Percentiles rank a stretch among this genome's conserved stretches.
phyloP scores from a whole-genome alignment of 2,113 vertebrate genomes.

The Gnathonemus echidnorhynchus region DNA sequence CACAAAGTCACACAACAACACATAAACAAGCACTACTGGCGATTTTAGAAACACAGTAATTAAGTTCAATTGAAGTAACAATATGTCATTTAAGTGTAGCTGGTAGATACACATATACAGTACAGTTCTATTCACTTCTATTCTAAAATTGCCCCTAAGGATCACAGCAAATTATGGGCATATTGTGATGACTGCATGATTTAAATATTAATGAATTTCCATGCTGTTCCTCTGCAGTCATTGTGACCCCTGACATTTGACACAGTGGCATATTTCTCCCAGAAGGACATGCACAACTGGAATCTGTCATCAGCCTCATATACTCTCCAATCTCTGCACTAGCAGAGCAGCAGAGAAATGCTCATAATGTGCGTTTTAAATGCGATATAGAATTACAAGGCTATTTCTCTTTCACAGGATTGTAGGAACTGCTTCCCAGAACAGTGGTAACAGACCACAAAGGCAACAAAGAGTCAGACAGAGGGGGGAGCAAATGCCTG shows the following conservation, averaged over 20 bases:
- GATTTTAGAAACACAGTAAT: not conserved
- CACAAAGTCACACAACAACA: not conserved
- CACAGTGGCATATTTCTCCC: not conserved
- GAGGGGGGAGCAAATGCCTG: not conserved
- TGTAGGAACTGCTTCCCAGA: not conserved
- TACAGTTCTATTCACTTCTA: not conserved
- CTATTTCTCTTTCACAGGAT: not conserved
- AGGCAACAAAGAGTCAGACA: not conserved
- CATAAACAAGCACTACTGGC: not conserved
- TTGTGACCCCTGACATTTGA: not conserved
- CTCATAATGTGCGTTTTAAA: not conserved
- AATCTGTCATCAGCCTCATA: not conserved
- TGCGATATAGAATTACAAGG: not conserved
- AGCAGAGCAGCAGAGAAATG: not conserved
- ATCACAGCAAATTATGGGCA: not conserved
- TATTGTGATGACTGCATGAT: not conserved
- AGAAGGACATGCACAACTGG: not conserved
- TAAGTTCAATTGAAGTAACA: not conserved
- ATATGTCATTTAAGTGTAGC: not conserved
- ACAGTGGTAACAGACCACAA: not conserved
- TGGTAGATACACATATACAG: not conserved
- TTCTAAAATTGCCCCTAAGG: not conserved
- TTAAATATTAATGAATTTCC: not conserved
- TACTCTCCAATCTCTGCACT: not conserved
- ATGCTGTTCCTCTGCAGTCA: not conserved